Conservation (phyloP, 2,888 invertebrate species). For the Conistra vaccinii region DNA sequence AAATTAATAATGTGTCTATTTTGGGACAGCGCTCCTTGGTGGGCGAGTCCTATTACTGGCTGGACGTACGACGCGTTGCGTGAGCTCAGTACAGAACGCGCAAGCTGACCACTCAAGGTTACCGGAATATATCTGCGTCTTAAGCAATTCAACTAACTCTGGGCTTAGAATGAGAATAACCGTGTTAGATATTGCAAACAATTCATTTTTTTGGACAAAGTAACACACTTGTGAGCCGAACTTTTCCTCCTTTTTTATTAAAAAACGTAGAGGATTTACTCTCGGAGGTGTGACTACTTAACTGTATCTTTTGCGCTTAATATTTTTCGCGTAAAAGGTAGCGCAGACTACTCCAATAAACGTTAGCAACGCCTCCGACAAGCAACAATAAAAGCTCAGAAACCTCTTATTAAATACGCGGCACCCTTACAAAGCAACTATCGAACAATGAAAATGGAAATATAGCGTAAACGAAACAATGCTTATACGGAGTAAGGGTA, state of each 20-base stretch:
- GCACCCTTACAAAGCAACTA: conserved; percentile 72
- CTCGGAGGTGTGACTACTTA: conserved; percentile 34
- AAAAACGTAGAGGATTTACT: conserved; percentile 33
- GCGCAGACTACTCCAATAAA: conserved; percentile 60
- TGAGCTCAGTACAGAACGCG: too few species aligned
- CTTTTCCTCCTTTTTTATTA: conserved; percentile 35
- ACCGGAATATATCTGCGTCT: too few species aligned
- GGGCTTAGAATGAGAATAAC: conserved; percentile 35
- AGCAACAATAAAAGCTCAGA: conserved; percentile 67
- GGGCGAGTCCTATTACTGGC: too few species aligned
- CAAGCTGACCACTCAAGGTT: too few species aligned
- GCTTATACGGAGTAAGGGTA: conserved; percentile 72
- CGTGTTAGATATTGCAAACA: conserved; percentile 30
- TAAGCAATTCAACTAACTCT: conserved; percentile 33
- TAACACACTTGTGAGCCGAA: conserved; percentile 20
- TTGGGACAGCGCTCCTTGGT: too few species aligned
- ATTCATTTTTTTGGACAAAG: conserved; percentile 33
- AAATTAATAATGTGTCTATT: too few species aligned
- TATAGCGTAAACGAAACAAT: conserved; percentile 78
- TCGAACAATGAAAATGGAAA: conserved; percentile 76
- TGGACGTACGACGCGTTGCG: too few species aligned
- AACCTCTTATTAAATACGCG: conserved; percentile 75
- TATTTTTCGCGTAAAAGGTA: conserved; percentile 58
- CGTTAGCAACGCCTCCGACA: conserved; percentile 66
- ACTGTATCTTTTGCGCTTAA: conserved; percentile 54